A percentile compares a stretch with the other conserved stretches of the same genome.
Evolutionary conservation across 2,797 vertebrate genomes (phyloP).

Genomic region (Enteromius anoplus): DNA sequence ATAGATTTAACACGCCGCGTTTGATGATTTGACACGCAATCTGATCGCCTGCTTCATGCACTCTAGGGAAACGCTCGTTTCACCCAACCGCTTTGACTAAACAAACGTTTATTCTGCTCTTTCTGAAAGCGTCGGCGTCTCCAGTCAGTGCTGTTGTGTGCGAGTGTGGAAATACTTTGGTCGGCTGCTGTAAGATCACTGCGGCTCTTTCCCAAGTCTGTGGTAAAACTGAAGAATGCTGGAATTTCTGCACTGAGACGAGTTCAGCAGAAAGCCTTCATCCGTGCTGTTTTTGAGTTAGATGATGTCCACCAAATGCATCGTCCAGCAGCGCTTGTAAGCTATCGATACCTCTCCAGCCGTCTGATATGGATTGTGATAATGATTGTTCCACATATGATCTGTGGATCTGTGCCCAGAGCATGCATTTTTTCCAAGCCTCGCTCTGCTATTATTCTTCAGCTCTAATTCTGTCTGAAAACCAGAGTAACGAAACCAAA

Average conservation of each 20-base stretch:
- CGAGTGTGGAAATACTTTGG: slow-evolving; percentile 24
- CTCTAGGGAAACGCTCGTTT: neutral
- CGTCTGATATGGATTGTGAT: slow-evolving; percentile 26
- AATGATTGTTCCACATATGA: slow-evolving; percentile 14
- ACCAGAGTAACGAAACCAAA: slow-evolving; percentile 9
- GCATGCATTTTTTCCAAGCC: slow-evolving; percentile 28
- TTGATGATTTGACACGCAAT: neutral
- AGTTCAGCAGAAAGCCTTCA: neutral
- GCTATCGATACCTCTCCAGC: neutral
- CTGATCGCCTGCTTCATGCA: neutral
- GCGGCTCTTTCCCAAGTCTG: slow-evolving; percentile 17
- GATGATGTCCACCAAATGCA: neutral
- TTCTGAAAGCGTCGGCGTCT: neutral
- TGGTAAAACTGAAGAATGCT: slow-evolving; percentile 29
- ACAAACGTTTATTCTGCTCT: slow-evolving; percentile 20
- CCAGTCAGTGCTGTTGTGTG: neutral
- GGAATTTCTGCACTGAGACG: slow-evolving; percentile 25
- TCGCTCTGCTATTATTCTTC: slow-evolving; percentile 9
- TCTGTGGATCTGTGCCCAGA: slow-evolving; percentile 20
- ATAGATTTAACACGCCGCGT: neutral
- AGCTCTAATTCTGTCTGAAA: neutral
- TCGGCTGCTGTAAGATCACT: neutral
- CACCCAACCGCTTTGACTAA: neutral
- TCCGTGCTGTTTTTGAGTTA: neutral
- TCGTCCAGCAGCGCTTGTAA: neutral